Conservation (phyloP, 2,888 invertebrate species). For the Sesia apiformis region DNA sequence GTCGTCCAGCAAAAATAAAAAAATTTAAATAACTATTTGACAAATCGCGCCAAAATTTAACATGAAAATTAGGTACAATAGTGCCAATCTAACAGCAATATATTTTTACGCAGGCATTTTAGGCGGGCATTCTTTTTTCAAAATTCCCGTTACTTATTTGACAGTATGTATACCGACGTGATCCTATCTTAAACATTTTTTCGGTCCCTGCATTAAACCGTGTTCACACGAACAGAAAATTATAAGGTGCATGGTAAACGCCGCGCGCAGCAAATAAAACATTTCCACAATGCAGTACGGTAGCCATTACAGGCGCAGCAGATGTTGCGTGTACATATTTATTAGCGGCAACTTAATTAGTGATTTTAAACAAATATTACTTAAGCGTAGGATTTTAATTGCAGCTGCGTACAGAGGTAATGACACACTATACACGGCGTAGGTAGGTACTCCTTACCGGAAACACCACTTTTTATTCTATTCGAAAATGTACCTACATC, state of each 20-base stretch:
- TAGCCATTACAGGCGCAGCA: slow-evolving; percentile 46
- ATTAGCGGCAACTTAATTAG: slow-evolving; percentile 65
- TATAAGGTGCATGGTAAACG: slow-evolving; percentile 32
- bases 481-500: too few species aligned
- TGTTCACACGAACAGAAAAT: slow-evolving; percentile 50
- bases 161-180: slow-evolving; percentile 5
- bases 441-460: slow-evolving; percentile 2
- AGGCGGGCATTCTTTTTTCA: too few species aligned
- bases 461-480: slow-evolving; percentile 3
- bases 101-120: too few species aligned
- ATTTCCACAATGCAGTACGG: slow-evolving; percentile 42
- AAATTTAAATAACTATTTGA: too few species aligned
- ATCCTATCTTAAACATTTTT: slow-evolving; percentile 6
- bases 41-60: too few species aligned
- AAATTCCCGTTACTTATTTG: too few species aligned
- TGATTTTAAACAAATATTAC: slow-evolving; percentile 69
- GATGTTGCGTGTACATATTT: slow-evolving; percentile 65
- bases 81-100: too few species aligned
- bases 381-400: slow-evolving; percentile 65
- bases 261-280: slow-evolving; percentile 50
- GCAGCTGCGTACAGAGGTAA: slow-evolving; percentile 31
- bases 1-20: too few species aligned
- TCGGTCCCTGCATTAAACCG: slow-evolving; percentile 15
- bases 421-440: slow-evolving; percentile 27
- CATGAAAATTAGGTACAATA: too few species aligned